phyloP scores from a whole-genome alignment of 2,797 vertebrate genomes.

The Phyllotis vaccarum region DNA sequence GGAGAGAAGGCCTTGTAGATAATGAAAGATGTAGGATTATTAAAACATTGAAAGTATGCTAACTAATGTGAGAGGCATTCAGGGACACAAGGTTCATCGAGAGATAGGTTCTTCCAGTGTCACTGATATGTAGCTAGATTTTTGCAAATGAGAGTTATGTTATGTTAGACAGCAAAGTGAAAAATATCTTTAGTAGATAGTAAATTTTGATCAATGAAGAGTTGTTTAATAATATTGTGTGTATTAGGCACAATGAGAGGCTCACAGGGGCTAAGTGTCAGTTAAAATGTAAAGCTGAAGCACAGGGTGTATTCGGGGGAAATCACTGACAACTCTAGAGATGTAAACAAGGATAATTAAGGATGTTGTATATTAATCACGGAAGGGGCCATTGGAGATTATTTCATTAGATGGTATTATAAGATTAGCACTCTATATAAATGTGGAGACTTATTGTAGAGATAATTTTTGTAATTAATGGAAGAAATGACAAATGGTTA shows the following conservation, averaged over 20 bases:
- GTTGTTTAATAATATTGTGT: neutral
- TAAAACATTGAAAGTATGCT: neutral
- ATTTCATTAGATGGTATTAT: neutral
- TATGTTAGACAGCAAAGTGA: neutral
- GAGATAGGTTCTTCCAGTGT: neutral
- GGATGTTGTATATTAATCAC: neutral
- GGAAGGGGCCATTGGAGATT: neutral
- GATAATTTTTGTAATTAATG: neutral
- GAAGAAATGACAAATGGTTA: constrained; percentile 4
- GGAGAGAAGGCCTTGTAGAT: neutral
- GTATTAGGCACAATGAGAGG: neutral
- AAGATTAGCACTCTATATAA: neutral
- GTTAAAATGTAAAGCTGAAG: neutral
- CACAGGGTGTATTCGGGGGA: neutral
- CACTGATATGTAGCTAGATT: neutral
- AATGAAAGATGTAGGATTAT: neutral
- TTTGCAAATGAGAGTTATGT: neutral
- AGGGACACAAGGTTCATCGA: neutral
- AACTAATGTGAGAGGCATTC: neutral
- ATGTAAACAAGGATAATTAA: neutral
- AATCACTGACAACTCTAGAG: neutral
- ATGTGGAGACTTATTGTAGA: neutral
- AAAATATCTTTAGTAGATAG: neutral
- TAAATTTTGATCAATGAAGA: neutral
- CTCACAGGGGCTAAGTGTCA: neutral